phyloP scores from a whole-genome alignment of 2,888 invertebrate species.

The Cheilosia vulpina region DNA sequence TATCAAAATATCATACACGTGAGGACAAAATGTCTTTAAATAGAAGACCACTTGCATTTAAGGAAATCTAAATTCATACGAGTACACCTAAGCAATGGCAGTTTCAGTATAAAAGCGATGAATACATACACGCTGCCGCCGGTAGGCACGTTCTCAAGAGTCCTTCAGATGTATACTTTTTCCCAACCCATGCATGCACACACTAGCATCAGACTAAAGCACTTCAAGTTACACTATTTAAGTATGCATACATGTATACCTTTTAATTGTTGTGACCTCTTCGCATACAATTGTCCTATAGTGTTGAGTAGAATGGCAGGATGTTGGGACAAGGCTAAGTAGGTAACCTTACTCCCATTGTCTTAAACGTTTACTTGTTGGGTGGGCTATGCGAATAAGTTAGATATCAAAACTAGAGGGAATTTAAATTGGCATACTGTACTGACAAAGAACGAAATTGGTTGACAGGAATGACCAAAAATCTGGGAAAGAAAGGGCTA shows the following conservation, averaged over 20 bases:
- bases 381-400: no score
- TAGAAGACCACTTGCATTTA: background rate
- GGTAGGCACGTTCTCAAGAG: conserved; percentile 35
- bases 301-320: background rate
- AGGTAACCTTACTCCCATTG: background rate
- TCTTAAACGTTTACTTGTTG: no score
- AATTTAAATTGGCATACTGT: no score
- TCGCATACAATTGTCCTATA: background rate
- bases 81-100: background rate
- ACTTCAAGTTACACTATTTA: conserved; percentile 38
- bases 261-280: conserved; percentile 60
- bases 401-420: no score
- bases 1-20: no score
- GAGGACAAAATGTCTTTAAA: no score
- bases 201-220: conserved; percentile 15
- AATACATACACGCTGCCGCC: conserved; percentile 13
- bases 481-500: no score
- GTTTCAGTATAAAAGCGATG: conserved; percentile 12
- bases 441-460: no score
- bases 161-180: conserved; percentile 15
- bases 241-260: conserved; percentile 25
- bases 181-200: background rate
- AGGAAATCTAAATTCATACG: background rate
- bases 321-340: conserved; percentile 9
- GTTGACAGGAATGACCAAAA: no score